phyloP scores from a whole-genome alignment of 2,888 invertebrate species.

The Nomada fucata region DNA sequence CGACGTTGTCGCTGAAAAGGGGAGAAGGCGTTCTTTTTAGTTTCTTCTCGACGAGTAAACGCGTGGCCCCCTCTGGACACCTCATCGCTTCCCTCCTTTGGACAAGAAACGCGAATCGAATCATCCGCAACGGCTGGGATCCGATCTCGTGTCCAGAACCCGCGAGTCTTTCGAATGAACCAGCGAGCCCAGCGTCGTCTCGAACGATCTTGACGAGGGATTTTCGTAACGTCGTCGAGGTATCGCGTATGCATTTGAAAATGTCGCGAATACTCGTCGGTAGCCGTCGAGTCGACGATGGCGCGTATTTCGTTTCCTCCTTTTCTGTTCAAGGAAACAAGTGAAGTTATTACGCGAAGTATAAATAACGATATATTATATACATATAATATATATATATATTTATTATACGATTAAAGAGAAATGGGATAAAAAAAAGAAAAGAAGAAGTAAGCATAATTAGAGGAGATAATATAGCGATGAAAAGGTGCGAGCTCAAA shows the following conservation, averaged over 20 bases:
- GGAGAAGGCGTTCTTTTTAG: conserved; percentile 28
- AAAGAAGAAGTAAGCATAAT: conserved; percentile 66
- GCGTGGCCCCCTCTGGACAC: not conserved
- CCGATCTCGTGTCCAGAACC: not conserved
- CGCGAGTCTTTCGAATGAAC: not conserved
- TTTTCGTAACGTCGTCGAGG: not conserved
- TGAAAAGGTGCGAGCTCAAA: conserved; percentile 74
- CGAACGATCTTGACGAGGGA: not conserved
- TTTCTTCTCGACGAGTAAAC: not conserved
- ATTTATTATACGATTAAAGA: conserved; percentile 80
- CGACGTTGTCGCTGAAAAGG: conserved; percentile 49
- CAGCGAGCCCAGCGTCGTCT: conserved; percentile 21
- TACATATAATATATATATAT: conserved; percentile 77
- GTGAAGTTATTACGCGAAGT: conserved; percentile 81
- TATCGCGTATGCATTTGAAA: not conserved
- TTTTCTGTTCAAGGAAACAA: conserved; percentile 67
- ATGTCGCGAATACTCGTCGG: not conserved
- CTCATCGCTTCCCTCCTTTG: too few species aligned
- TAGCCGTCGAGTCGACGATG: conserved; percentile 34
- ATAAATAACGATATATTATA: conserved; percentile 77
- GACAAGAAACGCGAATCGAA: too few species aligned
- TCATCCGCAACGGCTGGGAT: too few species aligned
- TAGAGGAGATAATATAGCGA: conserved; percentile 74
- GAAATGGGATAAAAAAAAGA: conserved; percentile 9
- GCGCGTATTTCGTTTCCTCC: conserved; percentile 52